Conservation (phyloP, 2,888 invertebrate genomes). For the Andrena bicolor region DNA sequence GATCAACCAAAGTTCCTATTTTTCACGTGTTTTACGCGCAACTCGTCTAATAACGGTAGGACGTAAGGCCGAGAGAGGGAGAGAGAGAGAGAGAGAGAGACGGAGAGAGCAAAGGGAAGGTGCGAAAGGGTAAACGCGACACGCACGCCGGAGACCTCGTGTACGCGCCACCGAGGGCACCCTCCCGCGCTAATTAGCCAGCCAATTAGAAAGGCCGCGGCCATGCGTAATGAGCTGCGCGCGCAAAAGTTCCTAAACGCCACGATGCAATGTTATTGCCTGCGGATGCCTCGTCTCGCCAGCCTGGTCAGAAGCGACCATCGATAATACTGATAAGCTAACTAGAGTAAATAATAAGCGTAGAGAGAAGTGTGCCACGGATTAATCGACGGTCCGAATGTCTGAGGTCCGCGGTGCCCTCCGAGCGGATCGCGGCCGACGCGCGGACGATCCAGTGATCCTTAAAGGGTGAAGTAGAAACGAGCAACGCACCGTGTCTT, state of each 20-base stretch:
- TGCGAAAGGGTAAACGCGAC: slow-evolving; percentile 25
- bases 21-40: slow-evolving; percentile 79
- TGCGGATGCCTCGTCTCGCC: slow-evolving; percentile 56
- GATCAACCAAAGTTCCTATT: slow-evolving; percentile 85
- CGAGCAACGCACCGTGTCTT: slow-evolving; percentile 74
- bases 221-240: slow-evolving; percentile 84
- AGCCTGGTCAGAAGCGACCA: slow-evolving; percentile 46
- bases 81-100: slow-evolving; percentile 6
- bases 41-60: slow-evolving; percentile 58
- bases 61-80: slow-evolving; percentile 30
- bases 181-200: slow-evolving; percentile 84
- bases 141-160: slow-evolving; percentile 78
- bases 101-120: not conserved
- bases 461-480: slow-evolving; percentile 2
- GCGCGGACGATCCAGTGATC: slow-evolving; percentile 1
- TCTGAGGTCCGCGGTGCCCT: not conserved
- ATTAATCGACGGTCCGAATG: not conserved
- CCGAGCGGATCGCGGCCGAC: too few species aligned
- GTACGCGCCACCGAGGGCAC: slow-evolving; percentile 70
- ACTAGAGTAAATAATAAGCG: slow-evolving; percentile 21
- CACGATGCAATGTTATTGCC: slow-evolving; percentile 68
- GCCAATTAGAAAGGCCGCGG: slow-evolving; percentile 83
- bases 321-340: slow-evolving; percentile 60
- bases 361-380: slow-evolving; percentile 5
- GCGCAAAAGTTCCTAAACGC: slow-evolving; percentile 84